A percentile compares a stretch with the other conserved stretches of the same genome.
These are phyloP conservation scores for Turritopsis rubra DNA, from an alignment of 30 jellyfish, hydroid and myxozoan species.

Conservation along the genomic window DNA sequence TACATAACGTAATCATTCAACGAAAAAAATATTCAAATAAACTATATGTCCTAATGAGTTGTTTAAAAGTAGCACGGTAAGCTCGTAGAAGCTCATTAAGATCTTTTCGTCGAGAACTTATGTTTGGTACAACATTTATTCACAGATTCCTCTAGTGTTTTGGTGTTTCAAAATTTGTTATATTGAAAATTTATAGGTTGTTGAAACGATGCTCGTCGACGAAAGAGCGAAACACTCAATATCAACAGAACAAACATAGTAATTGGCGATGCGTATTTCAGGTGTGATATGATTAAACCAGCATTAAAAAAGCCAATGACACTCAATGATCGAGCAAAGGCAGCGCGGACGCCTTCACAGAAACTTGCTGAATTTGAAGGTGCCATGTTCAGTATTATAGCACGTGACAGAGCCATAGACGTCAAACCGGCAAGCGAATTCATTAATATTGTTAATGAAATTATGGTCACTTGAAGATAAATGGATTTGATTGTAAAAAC, in stretches of 20 bases:
- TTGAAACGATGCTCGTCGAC: neutral
- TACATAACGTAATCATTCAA: too few relatives aligned
- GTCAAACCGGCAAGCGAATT: constrained; percentile 2
- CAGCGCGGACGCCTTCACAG: neutral
- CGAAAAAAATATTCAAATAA: too few relatives aligned
- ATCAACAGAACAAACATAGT: neutral
- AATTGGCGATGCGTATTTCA: neutral
- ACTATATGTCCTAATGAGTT: too few relatives aligned
- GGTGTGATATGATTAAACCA: neutral
- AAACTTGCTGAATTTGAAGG: neutral
- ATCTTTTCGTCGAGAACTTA: too few relatives aligned
- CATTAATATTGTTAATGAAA: neutral
- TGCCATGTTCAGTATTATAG: neutral
- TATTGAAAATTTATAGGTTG: neutral
- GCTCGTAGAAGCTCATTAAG: too few relatives aligned
- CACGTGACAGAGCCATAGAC: neutral
- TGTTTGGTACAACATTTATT: too few relatives aligned
- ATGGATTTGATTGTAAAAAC: neutral
- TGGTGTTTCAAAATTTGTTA: too few relatives aligned
- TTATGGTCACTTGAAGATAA: neutral
- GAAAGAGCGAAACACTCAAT: neutral
- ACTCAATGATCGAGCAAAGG: neutral
- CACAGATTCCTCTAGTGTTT: too few relatives aligned
- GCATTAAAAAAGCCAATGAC: neutral
- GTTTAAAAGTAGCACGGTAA: too few relatives aligned